Evolutionary conservation across 2,888 invertebrate species (phyloP), one percentile per base, ranked within the genome.

Genomic region (Dioctria linearis): DNA sequence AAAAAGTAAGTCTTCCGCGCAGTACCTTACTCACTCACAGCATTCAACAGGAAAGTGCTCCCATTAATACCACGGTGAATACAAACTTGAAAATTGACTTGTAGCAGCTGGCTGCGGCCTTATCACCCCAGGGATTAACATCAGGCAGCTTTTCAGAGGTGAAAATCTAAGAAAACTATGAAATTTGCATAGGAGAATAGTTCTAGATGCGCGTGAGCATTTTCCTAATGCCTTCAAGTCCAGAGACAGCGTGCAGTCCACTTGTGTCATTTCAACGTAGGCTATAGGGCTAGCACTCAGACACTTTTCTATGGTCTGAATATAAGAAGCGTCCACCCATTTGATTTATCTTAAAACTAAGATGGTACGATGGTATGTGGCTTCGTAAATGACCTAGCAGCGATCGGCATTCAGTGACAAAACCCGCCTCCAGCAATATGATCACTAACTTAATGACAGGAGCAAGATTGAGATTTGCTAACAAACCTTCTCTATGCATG

Each of bases 61-160:
- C 54, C 54, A 54, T 54, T 25, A 54, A 54, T 54, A 54, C 54
- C 54, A 8, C 11, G n/a, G 11, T 54, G 54, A 54, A 54, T 54
- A 54, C 54, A 54, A 4, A 4, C 54, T n/a, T 54, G n/a, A n/a
- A 54, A 54, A 54, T 54, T 54, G 54, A 54, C 54, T 54, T 54
- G 54, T 3, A 11, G 11, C 54, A 54, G 4, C n/a, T 25, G 37
- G 9, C 51, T 37, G 37, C 25, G 69, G 49, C 49, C 69, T 69
- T 69, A 69, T 69, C 69, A 69, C 37, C 25, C 11, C 9, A 69
- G 69, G 69, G 69, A 69, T 69, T 69, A 69, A 37, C 69, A 69
- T 69, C 69, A 69, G 51, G 49, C 69, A 69, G 69, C 69, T 51
- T 69, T 51, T 51, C 69, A 69, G 25, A 67, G 8, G 25, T 25